Percentiles rank a stretch among this genome's conserved stretches.
These are phyloP conservation scores for Crocodylus rhombifer DNA, from an alignment of 2,797 vertebrate genomes.

Conservation along the genomic window DNA sequence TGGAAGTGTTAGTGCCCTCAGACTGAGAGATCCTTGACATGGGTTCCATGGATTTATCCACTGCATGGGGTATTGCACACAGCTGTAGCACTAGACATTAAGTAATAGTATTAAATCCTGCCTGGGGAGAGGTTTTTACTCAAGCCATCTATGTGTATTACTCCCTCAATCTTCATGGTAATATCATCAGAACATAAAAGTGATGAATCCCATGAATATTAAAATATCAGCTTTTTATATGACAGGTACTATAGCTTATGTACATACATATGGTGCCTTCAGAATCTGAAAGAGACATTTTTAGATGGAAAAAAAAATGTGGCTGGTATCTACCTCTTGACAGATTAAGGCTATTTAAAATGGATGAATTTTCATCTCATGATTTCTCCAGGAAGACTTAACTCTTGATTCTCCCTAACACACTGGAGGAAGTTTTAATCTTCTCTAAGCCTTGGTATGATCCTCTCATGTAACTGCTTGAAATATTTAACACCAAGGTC, in stretches of 20 bases:
- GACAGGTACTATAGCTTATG: slow-evolving; percentile 24
- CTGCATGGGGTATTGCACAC: not conserved
- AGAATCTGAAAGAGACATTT: slow-evolving; percentile 23
- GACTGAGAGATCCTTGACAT: accelerated
- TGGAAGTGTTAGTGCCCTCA: not conserved
- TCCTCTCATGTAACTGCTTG: not conserved
- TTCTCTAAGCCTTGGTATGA: not conserved
- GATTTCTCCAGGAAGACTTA: slow-evolving; percentile 10
- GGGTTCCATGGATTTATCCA: not conserved
- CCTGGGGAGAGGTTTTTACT: slow-evolving; percentile 25
- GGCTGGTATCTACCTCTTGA: slow-evolving; percentile 29
- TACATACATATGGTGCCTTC: slow-evolving; percentile 6
- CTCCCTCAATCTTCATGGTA: slow-evolving; percentile 45
- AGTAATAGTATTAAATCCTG: not conserved
- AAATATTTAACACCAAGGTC: not conserved
- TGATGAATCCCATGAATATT: slow-evolving; percentile 41
- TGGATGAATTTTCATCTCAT: not conserved
- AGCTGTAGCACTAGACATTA: not conserved
- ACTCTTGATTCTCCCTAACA: not conserved
- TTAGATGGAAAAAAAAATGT: slow-evolving; percentile 47
- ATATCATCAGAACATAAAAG: slow-evolving; percentile 38
- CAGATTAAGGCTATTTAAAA: slow-evolving; percentile 52
- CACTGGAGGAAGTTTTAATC: not conserved
- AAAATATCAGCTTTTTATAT: slow-evolving; percentile 40
- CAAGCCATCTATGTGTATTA: not conserved